Evolutionary conservation across 2,888 invertebrate genomes (phyloP).

Genomic region (Trachelus iudaicus): DNA sequence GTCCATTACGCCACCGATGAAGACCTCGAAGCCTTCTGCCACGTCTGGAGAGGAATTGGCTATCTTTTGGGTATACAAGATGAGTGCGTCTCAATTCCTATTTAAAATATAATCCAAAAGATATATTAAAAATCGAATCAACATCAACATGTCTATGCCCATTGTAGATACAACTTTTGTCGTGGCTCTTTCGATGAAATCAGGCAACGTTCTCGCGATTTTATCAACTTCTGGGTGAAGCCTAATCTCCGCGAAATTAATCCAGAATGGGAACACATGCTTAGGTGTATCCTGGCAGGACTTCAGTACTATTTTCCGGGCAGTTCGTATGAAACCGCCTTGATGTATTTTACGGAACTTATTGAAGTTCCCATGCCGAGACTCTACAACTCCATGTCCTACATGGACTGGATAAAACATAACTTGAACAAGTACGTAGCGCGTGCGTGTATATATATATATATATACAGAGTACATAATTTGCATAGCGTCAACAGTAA

Average conservation of each 20-base stretch:
- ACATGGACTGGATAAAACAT: constrained; percentile 34
- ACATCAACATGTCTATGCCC: neutral
- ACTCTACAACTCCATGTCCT: constrained; percentile 39
- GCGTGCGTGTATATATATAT: neutral
- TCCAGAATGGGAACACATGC: constrained; percentile 65
- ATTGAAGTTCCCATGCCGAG: constrained; percentile 47
- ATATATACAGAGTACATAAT: neutral
- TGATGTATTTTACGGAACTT: constrained; percentile 52
- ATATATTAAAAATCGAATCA: neutral
- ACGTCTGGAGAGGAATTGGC: constrained; percentile 69
- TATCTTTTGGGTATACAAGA: constrained; percentile 67
- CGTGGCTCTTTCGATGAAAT: constrained; percentile 56
- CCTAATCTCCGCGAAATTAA: constrained; percentile 53
- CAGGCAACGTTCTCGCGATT: constrained; percentile 44
- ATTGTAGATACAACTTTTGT: constrained; percentile 60
- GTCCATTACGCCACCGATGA: constrained; percentile 56
- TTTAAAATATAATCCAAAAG: neutral
- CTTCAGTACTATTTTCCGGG: constrained; percentile 49
- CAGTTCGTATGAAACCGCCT: constrained; percentile 42
- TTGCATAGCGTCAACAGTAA: neutral
- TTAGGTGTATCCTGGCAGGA: constrained; percentile 57
- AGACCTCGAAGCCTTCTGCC: constrained; percentile 68
- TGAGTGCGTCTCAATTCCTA: constrained; percentile 35
- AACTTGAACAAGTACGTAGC: constrained; percentile 34
- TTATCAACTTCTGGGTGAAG: constrained; percentile 52